Evolutionary conservation across 2,113 vertebrate genomes (phyloP).

Genomic region (Xiphophorus couchianus): DNA sequence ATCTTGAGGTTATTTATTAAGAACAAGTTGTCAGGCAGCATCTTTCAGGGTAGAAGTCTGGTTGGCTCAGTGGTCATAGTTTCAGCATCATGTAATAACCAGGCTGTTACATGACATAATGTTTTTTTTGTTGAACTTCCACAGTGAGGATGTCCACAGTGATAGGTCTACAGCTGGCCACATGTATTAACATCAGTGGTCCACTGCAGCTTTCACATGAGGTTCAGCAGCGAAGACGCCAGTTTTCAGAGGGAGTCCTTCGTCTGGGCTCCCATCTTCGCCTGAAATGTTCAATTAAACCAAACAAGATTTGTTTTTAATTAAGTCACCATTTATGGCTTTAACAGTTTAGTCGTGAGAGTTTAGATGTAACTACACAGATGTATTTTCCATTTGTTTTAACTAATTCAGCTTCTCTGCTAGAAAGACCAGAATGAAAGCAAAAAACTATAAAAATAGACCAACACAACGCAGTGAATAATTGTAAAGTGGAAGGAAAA

Average conservation of each 20-base stretch:
- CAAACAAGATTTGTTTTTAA: background rate
- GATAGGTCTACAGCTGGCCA: conserved; percentile 2
- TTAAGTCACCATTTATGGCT: background rate
- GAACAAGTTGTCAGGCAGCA: background rate
- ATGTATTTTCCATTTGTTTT: background rate
- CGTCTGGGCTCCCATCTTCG: conserved; percentile 57
- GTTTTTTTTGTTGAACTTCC: background rate
- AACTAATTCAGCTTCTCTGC: background rate
- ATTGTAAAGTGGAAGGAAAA: too few species aligned
- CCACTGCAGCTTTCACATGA: conserved; percentile 16
- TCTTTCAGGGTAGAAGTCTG: conserved; percentile 2
- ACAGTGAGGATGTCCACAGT: conserved; percentile 33
- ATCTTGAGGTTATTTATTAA: background rate
- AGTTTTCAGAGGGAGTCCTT: conserved; percentile 75
- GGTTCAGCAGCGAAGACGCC: conserved; percentile 20
- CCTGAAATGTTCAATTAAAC: conserved; percentile 46
- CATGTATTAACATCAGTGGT: conserved; percentile 27
- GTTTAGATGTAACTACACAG: background rate
- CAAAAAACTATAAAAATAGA: background rate
- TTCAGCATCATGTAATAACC: conserved; percentile 19
- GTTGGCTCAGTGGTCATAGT: conserved; percentile 1
- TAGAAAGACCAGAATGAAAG: background rate
- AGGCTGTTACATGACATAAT: background rate
- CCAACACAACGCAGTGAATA: too few species aligned
- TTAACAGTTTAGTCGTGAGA: background rate